Conservation (phyloP, 2,113 vertebrate genomes). For the Gadus chalcogrammus region DNA sequence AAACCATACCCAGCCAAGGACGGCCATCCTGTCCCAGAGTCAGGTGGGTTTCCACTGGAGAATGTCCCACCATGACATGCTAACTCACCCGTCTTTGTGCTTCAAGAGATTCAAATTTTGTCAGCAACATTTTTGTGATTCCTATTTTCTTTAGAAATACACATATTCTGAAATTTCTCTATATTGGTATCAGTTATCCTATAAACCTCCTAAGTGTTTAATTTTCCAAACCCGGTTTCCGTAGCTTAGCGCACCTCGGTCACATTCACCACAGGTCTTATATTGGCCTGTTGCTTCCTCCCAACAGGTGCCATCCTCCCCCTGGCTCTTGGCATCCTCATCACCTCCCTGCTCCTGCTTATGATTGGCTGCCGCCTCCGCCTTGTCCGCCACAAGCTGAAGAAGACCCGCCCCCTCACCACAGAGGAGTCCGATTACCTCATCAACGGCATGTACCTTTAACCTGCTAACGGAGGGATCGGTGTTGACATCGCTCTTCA, state of each 20-base stretch:
- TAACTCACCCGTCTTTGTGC: no score
- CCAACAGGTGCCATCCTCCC: conserved; percentile 88
- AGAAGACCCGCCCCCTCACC: conserved; percentile 91
- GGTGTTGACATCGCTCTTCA: no score
- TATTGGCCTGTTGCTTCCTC: conserved; percentile 1
- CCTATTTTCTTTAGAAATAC: no score
- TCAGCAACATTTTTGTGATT: no score
- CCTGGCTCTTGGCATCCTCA: conserved; percentile 87
- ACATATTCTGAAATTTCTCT: no score
- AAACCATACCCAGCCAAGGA: conserved; percentile 69
- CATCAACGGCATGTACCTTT: conserved; percentile 99
- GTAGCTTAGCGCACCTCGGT: no score
- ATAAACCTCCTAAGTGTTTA: no score
- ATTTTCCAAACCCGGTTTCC: no score
- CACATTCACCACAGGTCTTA: not conserved
- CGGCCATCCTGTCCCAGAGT: conserved; percentile 81
- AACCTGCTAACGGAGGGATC: conserved; percentile 25
- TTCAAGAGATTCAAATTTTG: no score
- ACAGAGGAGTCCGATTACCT: conserved; percentile 99
- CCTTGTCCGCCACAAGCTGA: conserved; percentile 87
- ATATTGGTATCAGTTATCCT: no score
- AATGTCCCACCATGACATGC: no score
- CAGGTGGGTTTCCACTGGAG: conserved; percentile 69
- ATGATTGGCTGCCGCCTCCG: conserved; percentile 90
- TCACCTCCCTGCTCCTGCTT: conserved; percentile 88